A percentile compares a stretch with the other conserved stretches of the same genome.
Conservation (phyloP, 1,140 invertebrate species). For the Helicorthomorpha holstii region DNA sequence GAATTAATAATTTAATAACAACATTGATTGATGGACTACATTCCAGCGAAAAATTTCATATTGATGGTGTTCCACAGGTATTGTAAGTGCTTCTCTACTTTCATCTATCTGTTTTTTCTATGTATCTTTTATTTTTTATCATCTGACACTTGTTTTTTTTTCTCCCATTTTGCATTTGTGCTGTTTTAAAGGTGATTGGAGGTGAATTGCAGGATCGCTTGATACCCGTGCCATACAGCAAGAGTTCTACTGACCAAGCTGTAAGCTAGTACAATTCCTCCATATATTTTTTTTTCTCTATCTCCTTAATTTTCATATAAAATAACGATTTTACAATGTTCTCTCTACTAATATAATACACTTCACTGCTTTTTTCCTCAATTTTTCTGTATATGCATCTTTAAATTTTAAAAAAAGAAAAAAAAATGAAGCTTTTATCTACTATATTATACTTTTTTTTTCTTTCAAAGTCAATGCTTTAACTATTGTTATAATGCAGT, state of each 20-base stretch:
- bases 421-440: background rate
- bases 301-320: background rate
- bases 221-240: constrained; percentile 97
- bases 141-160: too few species aligned
- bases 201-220: constrained; percentile 97
- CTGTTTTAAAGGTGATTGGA: constrained; percentile 88
- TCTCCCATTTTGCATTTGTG: constrained; percentile 45
- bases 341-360: background rate
- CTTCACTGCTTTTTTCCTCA: background rate
- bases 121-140: too few species aligned
- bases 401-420: constrained; percentile 2
- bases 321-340: background rate
- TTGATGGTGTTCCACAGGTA: too few species aligned
- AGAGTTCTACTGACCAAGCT: constrained; percentile 98
- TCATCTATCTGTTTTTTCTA: too few species aligned
- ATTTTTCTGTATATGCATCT: background rate
- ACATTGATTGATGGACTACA: too few species aligned
- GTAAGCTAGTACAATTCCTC: constrained; percentile 51
- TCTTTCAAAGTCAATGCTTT: too few species aligned
- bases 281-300: constrained; percentile 4
- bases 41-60: too few species aligned
- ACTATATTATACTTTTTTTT: background rate
- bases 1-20: too few species aligned
- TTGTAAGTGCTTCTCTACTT: too few species aligned
- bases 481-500: too few species aligned